Base-by-base conservation (phyloP, 2,797 vertebrate species). In the Astyanax mexicanus region DNA sequence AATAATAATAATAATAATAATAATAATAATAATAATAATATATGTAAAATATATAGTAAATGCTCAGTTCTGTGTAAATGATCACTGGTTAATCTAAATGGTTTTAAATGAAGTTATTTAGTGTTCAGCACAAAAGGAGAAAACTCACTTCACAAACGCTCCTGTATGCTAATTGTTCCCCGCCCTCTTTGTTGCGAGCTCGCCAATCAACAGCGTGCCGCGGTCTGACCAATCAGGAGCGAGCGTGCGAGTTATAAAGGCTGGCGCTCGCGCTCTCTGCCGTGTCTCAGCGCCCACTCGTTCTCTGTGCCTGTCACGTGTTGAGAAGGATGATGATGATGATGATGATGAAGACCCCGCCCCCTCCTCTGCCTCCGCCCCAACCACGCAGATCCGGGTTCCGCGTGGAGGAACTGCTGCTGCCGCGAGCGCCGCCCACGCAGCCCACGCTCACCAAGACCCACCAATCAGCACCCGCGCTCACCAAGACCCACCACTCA, bases 331-430 rank as follows among this genome's bases (percentile, higher is more conserved):
- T 57, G 54, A 57, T 57, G 54, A 57, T 57, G 54, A 57, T 57
- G 54, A 57, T 57, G 54, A 57, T 29, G 54, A 57, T 57, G 54
- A 32, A 29, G 54, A 32, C 23, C 6, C 25, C 54, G 7, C 25
- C 65, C 65, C 55, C 55, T 15, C 42, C 21, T 0, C 42, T 25
- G 3, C 23, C 15, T 42, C 21, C 21, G 35, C 44, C 27, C 32
- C 38, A 73, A 27, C 62, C 9, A 52, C 27, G 9, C 95, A 96
- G 95, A 76, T 95, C 97, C 79, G 94, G 97, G 85, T 99, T 99
- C 83, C 88, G 98, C 17, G 96, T 99, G 87, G 97, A 99, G 89
- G 98, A 99, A 73, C 86, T 99, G 87, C 93, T 99, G 83, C 93
- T 57, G 13, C 54, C 54, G 0, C 25, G 54, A 17, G 54, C 54